These are phyloP conservation scores for Drosophila mercatorum DNA, from an alignment of 2,888 invertebrate species.

Conservation along the genomic window DNA sequence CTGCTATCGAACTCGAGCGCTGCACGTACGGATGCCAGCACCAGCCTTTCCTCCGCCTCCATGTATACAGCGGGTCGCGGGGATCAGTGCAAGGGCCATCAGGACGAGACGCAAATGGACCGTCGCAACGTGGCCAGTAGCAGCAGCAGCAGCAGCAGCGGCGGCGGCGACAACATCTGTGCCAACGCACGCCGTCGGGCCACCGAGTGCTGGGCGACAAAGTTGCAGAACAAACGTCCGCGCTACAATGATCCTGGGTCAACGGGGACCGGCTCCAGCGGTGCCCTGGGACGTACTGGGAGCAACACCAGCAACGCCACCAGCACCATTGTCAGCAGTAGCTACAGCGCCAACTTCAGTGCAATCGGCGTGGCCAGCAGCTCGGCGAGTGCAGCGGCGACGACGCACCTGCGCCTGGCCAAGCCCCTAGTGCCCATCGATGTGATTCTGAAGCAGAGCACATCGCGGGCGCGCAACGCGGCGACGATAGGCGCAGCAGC, in stretches of 20 bases:
- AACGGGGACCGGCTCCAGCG: neutral
- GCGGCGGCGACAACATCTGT: conserved; percentile 59
- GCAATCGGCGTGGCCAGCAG: neutral
- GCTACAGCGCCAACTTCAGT: neutral
- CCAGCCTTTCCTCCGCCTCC: conserved; percentile 1
- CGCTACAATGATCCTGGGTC: conserved; percentile 60
- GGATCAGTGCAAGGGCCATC: conserved; percentile 43
- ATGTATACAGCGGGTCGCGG: conserved; percentile 25
- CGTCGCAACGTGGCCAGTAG: conserved; percentile 42
- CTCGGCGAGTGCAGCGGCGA: neutral
- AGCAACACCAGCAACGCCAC: neutral
- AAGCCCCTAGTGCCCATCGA: conserved; percentile 32
- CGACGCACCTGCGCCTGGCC: neutral
- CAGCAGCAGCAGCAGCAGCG: conserved; percentile 21
- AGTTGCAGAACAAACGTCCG: conserved; percentile 66
- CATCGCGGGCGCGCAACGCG: conserved; percentile 24
- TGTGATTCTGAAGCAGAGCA: conserved; percentile 44
- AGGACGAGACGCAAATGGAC: conserved; percentile 37
- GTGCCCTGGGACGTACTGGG: conserved; percentile 2
- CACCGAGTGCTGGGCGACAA: conserved; percentile 67
- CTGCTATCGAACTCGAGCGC: conserved; percentile 33
- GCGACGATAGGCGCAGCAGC: conserved; percentile 26
- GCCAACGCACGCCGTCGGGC: conserved; percentile 69
- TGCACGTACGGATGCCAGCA: conserved; percentile 26
- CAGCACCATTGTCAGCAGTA: neutral